Conservation (phyloP, 1,140 invertebrate species). For the Rhopalosiphum maidis region DNA sequence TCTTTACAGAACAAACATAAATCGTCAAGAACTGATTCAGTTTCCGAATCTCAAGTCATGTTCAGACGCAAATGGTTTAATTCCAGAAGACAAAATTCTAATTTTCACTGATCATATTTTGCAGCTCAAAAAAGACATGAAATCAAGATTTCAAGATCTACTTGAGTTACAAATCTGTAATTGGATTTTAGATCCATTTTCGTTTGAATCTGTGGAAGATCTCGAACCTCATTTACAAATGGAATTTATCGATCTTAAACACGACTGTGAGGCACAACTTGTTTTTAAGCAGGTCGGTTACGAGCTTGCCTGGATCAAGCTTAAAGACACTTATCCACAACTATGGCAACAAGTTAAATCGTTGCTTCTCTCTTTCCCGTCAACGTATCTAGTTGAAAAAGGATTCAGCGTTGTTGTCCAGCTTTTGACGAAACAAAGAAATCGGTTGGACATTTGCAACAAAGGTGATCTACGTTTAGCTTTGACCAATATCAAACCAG, state of each 20-base stretch:
- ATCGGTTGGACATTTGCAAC: slow-evolving; percentile 22
- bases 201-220: neutral
- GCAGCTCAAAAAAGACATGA: neutral
- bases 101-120: neutral
- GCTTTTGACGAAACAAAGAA: neutral
- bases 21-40: neutral
- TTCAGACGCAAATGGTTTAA: neutral
- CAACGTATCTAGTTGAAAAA: neutral
- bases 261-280: slow-evolving; percentile 22
- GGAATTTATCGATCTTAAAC: neutral
- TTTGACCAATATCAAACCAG: too few species aligned
- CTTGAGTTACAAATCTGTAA: too few species aligned
- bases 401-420: neutral
- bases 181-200: too few species aligned
- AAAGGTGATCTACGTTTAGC: slow-evolving; percentile 11
- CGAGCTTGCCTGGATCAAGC: neutral
- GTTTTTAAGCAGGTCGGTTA: slow-evolving; percentile 24
- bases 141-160: too few species aligned
- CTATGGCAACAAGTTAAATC: neutral
- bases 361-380: neutral
- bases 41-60: neutral
- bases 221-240: neutral
- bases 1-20: neutral
- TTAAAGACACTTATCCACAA: slow-evolving; percentile 13
- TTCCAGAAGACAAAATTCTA: neutral